Evolutionary conservation across 2,113 vertebrate genomes (phyloP).

Genomic region (Lophius piscatorius): DNA sequence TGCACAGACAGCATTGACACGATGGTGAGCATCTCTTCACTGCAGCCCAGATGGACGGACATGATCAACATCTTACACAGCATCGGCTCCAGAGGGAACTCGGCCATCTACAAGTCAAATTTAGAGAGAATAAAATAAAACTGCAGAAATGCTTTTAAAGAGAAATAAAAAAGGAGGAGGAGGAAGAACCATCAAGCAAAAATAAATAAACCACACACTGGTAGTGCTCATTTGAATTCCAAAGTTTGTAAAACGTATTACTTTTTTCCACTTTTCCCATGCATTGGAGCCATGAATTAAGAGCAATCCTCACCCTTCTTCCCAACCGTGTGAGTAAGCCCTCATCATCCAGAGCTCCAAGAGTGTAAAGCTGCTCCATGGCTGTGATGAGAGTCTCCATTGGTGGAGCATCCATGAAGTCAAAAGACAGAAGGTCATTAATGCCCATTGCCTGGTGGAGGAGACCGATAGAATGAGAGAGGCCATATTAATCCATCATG

Average conservation of each 20-base stretch:
- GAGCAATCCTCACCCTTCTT: constrained; percentile 83
- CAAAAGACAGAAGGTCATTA: constrained; percentile 97
- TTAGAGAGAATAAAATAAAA: accelerated
- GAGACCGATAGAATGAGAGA: not conserved
- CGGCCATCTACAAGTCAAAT: constrained; percentile 85
- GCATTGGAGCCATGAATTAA: accelerated
- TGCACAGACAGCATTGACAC: constrained; percentile 98
- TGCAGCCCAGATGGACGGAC: constrained; percentile 97
- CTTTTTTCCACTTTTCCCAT: too few species aligned
- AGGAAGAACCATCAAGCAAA: not conserved
- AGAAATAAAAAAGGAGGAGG: not conserved
- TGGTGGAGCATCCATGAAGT: constrained; percentile 98
- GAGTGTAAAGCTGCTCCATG: constrained; percentile 98
- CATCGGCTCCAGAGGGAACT: constrained; percentile 98
- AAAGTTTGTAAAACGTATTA: too few species aligned
- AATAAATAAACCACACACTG: not conserved
- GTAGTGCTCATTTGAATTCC: too few species aligned
- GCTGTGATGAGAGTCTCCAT: constrained; percentile 99
- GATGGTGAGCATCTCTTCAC: constrained; percentile 97
- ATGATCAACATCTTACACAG: constrained; percentile 99
- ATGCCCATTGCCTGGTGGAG: constrained; percentile 93
- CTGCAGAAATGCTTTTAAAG: not conserved
- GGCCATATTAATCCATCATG: too few species aligned
- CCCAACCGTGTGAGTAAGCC: constrained; percentile 94
- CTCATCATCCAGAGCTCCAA: constrained; percentile 96